Percentiles rank a stretch among this genome's conserved stretches.
Evolutionary conservation across 2,888 invertebrate species (phyloP).

Genomic region (Cheilosia urbana): DNA sequence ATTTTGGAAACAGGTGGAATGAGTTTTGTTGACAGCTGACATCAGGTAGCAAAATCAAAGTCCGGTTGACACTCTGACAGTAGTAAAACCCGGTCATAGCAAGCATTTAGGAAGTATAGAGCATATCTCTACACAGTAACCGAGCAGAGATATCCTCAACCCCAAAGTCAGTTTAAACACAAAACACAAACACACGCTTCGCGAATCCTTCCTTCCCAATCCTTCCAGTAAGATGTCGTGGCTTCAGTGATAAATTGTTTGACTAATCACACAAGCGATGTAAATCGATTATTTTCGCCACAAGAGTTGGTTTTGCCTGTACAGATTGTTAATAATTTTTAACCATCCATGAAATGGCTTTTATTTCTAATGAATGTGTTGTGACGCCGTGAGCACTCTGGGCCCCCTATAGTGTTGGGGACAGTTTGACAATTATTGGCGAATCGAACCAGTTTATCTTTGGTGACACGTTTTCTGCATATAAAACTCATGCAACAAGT

Average conservation of each 20-base stretch:
- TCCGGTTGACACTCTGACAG: no score
- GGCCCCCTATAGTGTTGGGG: not conserved
- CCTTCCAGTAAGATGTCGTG: not conserved
- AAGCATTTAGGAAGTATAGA: no score
- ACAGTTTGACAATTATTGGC: conserved; percentile 12
- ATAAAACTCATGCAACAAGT: not conserved
- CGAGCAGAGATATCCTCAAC: no score
- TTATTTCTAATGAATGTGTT: not conserved
- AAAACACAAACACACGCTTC: no score
- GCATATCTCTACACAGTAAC: no score
- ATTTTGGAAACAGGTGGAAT: no score
- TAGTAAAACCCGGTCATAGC: no score
- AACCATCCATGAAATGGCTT: not conserved
- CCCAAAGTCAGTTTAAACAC: no score
- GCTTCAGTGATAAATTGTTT: conserved; percentile 22
- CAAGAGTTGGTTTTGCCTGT: not conserved
- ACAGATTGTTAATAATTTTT: not conserved
- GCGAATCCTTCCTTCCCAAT: no score
- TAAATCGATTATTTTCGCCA: conserved; percentile 29
- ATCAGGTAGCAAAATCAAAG: no score
- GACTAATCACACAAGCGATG: conserved; percentile 28
- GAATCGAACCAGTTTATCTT: not conserved
- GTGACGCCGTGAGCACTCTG: not conserved
- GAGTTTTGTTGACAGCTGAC: no score
- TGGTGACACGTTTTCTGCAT: not conserved